A percentile compares a stretch with the other conserved stretches of the same genome.
Conservation (phyloP, 2,113 vertebrate species). For the Ellobius talpinus region DNA sequence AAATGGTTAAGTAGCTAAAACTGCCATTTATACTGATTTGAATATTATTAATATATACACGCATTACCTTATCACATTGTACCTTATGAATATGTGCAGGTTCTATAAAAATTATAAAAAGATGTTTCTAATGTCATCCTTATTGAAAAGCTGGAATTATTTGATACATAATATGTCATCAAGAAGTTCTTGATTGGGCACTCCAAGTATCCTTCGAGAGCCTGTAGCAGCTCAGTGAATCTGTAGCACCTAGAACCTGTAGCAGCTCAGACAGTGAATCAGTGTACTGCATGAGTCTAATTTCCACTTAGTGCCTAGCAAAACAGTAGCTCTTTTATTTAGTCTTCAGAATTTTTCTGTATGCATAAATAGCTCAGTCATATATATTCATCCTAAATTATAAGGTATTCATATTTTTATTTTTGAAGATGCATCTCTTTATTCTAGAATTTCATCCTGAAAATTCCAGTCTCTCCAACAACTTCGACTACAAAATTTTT, state of each 20-base stretch:
- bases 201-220: background rate
- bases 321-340: background rate
- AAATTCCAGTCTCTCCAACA: background rate
- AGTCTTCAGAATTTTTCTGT: background rate
- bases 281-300: background rate
- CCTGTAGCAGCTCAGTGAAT: too few species aligned
- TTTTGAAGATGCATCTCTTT: background rate
- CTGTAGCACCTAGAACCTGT: too few species aligned
- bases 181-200: background rate
- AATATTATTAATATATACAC: background rate
- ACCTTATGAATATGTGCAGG: background rate
- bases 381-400: background rate
- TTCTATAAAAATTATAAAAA: background rate
- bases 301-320: background rate
- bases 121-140: background rate
- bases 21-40: background rate
- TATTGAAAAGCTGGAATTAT: background rate
- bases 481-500: too few species aligned
- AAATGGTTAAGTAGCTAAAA: background rate
- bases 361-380: background rate
- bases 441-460: background rate
- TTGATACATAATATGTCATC: background rate
- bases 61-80: background rate
- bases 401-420: background rate
- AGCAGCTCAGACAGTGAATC: background rate